phyloP scores from a whole-genome alignment of 1,140 invertebrate species.

The Grapholita molesta region DNA sequence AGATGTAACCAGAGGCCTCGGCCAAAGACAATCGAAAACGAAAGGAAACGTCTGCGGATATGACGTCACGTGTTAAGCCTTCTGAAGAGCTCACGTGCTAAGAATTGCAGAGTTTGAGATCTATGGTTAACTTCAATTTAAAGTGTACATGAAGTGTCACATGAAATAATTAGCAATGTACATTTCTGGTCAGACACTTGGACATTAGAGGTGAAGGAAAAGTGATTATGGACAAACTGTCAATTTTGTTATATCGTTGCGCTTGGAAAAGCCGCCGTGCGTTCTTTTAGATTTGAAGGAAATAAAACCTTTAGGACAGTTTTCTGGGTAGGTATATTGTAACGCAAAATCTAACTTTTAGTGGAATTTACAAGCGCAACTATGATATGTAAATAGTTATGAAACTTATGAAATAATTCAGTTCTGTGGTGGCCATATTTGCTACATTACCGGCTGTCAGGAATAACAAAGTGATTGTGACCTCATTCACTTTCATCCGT shows the following conservation, averaged over 20 bases:
- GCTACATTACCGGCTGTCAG: not conserved
- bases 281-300: too few relatives aligned
- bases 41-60: conserved; percentile 61
- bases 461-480: not conserved
- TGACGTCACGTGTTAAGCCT: conserved; percentile 46
- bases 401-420: not conserved
- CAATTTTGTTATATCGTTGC: too few relatives aligned
- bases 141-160: too few relatives aligned
- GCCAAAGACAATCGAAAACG: conserved; percentile 72
- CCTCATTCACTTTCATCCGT: not conserved
- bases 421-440: not conserved
- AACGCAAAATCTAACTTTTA: too few relatives aligned
- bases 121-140: conserved; percentile 14
- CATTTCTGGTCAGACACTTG: not conserved
- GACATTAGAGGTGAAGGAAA: not conserved
- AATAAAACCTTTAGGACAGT: too few relatives aligned
- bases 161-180: not conserved
- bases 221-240: not conserved
- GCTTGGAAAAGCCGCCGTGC: too few relatives aligned
- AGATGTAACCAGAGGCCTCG: conserved; percentile 55
- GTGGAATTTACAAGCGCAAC: too few relatives aligned
- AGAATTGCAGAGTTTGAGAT: not conserved
- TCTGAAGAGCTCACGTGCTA: conserved; percentile 26
- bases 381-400: too few relatives aligned
- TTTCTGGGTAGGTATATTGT: too few relatives aligned